Base-by-base conservation (phyloP, 2,797 vertebrate genomes). In the Chiroxiphia lanceolata region DNA sequence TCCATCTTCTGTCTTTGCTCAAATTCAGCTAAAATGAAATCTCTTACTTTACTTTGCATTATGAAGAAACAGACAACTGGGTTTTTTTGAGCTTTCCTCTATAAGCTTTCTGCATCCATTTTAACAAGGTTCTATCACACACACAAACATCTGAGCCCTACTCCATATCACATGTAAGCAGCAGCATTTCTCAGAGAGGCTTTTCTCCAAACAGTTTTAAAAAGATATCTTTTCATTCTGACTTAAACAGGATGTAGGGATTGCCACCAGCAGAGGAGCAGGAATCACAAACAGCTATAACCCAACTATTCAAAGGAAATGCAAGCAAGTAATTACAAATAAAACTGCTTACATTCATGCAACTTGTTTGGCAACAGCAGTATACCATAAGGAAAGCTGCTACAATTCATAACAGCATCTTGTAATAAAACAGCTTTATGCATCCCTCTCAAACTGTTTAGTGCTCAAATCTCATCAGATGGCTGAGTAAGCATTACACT, bases 401-500 rank as follows among this genome's bases (percentile, higher is more conserved):
- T 97, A 97, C 98, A 98, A 97, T 97, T 98, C 98, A 98, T 97
- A 97, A 97, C 97, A 98, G 97, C 97, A 97, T 98, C 97, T 98
- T 97, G 97, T 97, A 98, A 98, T 98, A 98, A 98, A 98, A 97
- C 97, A 98, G 98, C 95, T 98, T 98, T 97, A 96, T 97, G 97
- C 96, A 97, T 97, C 96, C 94, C 95, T 97, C 97, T 97, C 98
- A 98, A 96, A 98, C 96, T 97, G 97, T 97, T 98, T 96, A 94
- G 93, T 84, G 96, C 94, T 97, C 97, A 90, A 65, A 98, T 97
- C 97, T 98, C 97, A 98, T 98, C 98, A 98, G 98, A 98, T 98
- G 98, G 97, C 97, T 98, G 97, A 98, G 97, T 98, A 98, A 98
- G 98, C 97, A 97, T 97, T 98, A 97, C 98, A 97, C 97, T 98